Evolutionary conservation across 1,140 invertebrate genomes (phyloP).

Genomic region (Scaptomyza graminum): DNA sequence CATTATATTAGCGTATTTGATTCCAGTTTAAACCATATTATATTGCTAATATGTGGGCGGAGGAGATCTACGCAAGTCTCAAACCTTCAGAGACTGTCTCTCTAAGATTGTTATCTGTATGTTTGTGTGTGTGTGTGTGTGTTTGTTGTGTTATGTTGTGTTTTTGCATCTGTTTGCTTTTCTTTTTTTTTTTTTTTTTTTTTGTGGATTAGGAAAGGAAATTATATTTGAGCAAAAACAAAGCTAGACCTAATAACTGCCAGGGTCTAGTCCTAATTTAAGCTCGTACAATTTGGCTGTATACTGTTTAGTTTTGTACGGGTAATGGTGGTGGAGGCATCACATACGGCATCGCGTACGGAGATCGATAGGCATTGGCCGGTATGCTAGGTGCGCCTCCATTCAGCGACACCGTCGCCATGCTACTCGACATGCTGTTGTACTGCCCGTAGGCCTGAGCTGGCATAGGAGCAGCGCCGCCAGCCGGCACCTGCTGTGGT

Average conservation of each 20-base stretch:
- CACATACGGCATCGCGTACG: conserved; percentile 72
- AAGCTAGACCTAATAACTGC: conserved; percentile 58
- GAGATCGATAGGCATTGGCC: conserved; percentile 46
- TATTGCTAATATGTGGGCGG: conserved; percentile 68
- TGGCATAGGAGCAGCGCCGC: conserved; percentile 30
- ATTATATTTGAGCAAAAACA: conserved; percentile 59
- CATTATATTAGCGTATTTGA: conserved; percentile 78
- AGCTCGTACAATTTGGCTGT: conserved; percentile 47
- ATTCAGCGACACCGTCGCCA: conserved; percentile 70
- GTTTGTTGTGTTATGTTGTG: conserved; percentile 12
- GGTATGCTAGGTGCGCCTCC: conserved; percentile 61
- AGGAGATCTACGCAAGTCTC: conserved; percentile 70
- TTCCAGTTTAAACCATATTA: conserved; percentile 80
- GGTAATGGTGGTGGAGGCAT: conserved; percentile 81
- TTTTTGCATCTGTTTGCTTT: conserved; percentile 30
- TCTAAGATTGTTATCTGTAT: conserved; percentile 20
- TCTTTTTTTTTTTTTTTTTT: conserved; percentile 26
- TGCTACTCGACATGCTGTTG: conserved; percentile 66
- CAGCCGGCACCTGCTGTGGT: conserved; percentile 22
- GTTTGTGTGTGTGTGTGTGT: conserved; percentile 12
- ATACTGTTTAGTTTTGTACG: conserved; percentile 76
- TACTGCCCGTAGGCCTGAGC: conserved; percentile 66
- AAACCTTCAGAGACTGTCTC: conserved; percentile 31
- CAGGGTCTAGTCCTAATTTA: conserved; percentile 19
- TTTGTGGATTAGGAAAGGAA: conserved; percentile 49